Evolutionary conservation across 2,113 vertebrate species (phyloP).

Genomic region (Xyliphius kryptos): DNA sequence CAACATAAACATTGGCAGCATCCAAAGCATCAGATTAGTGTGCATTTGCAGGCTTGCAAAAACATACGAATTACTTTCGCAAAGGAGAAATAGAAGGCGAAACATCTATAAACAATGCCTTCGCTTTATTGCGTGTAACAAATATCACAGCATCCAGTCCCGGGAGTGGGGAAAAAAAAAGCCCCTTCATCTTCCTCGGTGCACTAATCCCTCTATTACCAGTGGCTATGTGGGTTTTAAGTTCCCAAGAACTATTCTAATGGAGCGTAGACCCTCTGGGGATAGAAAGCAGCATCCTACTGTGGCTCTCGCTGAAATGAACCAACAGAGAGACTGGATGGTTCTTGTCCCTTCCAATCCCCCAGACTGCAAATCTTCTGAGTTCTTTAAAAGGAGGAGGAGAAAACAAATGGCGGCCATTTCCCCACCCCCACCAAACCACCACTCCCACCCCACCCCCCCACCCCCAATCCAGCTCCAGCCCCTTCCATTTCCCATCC

Average conservation of each 20-base stretch:
- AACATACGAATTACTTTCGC: conserved; percentile 6
- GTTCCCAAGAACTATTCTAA: conserved; percentile 20
- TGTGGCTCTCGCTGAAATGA: conserved; percentile 7
- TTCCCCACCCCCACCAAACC: background rate
- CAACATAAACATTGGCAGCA: conserved; percentile 28
- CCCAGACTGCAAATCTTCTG: conserved; percentile 21
- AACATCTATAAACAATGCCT: background rate
- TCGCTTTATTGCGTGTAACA: background rate
- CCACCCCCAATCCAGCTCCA: too few species aligned
- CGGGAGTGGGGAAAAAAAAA: too few species aligned
- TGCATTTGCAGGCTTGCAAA: background rate
- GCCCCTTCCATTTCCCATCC: conserved; percentile 11
- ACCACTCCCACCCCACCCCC: too few species aligned
- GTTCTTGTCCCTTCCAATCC: conserved; percentile 39
- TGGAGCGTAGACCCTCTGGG: conserved; percentile 4
- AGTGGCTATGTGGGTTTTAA: conserved; percentile 21
- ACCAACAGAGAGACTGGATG: conserved; percentile 12
- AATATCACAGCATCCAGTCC: background rate
- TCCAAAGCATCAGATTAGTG: conserved; percentile 17
- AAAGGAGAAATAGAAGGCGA: background rate
- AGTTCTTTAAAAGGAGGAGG: conserved; percentile 12
- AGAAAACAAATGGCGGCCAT: conserved; percentile 15
- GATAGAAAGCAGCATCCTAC: conserved; percentile 10
- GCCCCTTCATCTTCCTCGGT: background rate
- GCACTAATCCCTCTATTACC: conserved; percentile 27